phyloP scores from a whole-genome alignment of 1,140 invertebrate genomes.

The Macrocentrus cingulum region DNA sequence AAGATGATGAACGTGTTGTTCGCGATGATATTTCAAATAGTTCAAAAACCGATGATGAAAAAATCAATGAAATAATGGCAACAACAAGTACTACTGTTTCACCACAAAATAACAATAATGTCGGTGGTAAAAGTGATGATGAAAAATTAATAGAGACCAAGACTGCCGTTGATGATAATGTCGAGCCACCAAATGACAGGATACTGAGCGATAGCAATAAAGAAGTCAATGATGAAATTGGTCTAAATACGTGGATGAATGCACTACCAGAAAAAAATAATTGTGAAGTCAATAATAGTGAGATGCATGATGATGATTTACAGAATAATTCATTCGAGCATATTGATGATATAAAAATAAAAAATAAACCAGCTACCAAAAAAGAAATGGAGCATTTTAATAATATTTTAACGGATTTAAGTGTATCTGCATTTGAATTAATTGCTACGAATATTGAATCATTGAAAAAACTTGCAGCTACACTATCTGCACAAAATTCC shows the following conservation, averaged over 20 bases:
- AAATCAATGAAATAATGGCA: slow-evolving; percentile 38
- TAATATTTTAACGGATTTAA: slow-evolving; percentile 41
- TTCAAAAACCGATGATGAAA: slow-evolving; percentile 48
- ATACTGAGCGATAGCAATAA: slow-evolving; percentile 8
- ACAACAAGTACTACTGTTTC: slow-evolving; percentile 18
- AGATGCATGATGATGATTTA: slow-evolving; percentile 25
- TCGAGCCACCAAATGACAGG: slow-evolving; percentile 20
- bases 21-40: slow-evolving; percentile 29
- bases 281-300: slow-evolving; percentile 6
- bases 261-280: slow-evolving; percentile 23
- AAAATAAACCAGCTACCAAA: slow-evolving; percentile 25
- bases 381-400: slow-evolving; percentile 34
- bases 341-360: slow-evolving; percentile 16
- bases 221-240: slow-evolving; percentile 22
- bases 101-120: slow-evolving; percentile 17
- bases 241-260: slow-evolving; percentile 20
- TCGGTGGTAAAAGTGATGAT: slow-evolving; percentile 39
- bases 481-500: slow-evolving; percentile 26
- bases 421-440: slow-evolving; percentile 45
- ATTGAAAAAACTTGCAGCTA: slow-evolving; percentile 41
- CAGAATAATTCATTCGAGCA: not conserved
- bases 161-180: slow-evolving; percentile 16
- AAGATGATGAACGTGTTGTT: not conserved
- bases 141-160: slow-evolving; percentile 41
- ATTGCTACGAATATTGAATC: slow-evolving; percentile 46